Evolutionary conservation across 1,140 invertebrate species (phyloP), one percentile per base, ranked within the genome.

Genomic region (Bombus breviceps): DNA sequence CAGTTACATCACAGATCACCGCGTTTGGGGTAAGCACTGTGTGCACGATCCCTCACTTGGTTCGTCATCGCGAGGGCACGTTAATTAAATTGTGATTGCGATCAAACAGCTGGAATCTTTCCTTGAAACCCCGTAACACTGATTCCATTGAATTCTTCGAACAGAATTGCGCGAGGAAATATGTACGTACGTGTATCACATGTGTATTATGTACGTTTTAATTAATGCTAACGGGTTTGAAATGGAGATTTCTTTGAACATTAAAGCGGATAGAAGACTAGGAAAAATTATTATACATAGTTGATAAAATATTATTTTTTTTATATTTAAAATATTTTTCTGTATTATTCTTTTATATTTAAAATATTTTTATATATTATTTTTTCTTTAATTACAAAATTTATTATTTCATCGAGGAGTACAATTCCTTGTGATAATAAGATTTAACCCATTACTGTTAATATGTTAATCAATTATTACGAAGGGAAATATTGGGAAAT

Each of bases 51-150:
- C 37, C 37, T 43, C 80, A 53, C 15, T 28, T 37, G 80, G 25
- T 13, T 59, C 69, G 69, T 53, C 69, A 72, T 68, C 41, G 53
- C 53, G n/a, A 73, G 80, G 39, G 53, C 57, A 73, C 39, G 80
- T n/a, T 81, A 81, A 81, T 81, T 81, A 73, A 81, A 73, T 73
- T 37, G 53, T 62, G 80, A 81, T 81, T 43, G 41, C 66, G 47
- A 80, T 37, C 80, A 59, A 69, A 62, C 72, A 43, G 15, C 47
- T 34, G 66, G 74, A 66, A 81, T 43, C 28, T 81, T 74, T 73
- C 78, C 77, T 81, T 39, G 68, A 73, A 85, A 74, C 69, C 69
- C 62, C 12, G 69, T 74, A 43, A 72, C 79, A 81, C 43, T 37
- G 47, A 62, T 72, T 59, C 37, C 41, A 41, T 68, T 59, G 79